Percentiles rank a stretch among this genome's conserved stretches.
Conservation (phyloP, 1,140 invertebrate species). For the Calephelis nemesis region DNA sequence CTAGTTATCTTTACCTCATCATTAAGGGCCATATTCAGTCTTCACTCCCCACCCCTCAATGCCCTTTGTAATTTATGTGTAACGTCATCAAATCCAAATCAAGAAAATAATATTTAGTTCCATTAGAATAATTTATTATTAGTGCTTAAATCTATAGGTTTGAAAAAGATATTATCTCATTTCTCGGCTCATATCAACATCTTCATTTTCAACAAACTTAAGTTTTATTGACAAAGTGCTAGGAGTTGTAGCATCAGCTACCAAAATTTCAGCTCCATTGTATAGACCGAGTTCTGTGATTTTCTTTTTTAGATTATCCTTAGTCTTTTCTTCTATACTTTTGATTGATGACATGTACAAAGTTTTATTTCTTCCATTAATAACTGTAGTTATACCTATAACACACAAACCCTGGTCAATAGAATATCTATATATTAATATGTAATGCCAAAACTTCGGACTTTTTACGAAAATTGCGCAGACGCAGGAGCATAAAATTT, state of each 20-base stretch:
- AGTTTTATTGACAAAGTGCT: constrained; percentile 86
- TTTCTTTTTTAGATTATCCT: constrained; percentile 92
- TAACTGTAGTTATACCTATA: constrained; percentile 86
- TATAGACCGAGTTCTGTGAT: constrained; percentile 89
- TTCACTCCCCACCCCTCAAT: no score
- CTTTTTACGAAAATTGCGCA: no score
- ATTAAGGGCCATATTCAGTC: no score
- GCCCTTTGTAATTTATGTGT: no score
- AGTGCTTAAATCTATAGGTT: not conserved
- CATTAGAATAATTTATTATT: not conserved
- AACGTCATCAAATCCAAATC: no score
- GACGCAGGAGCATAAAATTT: no score
- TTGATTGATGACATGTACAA: constrained; percentile 94
- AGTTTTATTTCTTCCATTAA: constrained; percentile 93
- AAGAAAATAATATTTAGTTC: no score
- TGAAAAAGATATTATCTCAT: constrained; percentile 8
- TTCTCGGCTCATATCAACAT: constrained; percentile 70
- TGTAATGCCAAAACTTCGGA: no score
- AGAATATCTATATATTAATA: no score
- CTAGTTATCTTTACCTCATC: no score
- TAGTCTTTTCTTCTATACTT: constrained; percentile 93
- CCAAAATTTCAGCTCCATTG: constrained; percentile 91
- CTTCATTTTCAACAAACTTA: constrained; percentile 80
- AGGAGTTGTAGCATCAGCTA: constrained; percentile 94
- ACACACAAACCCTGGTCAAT: constrained; percentile 2